phyloP scores from a whole-genome alignment of 2,113 vertebrate species.

The Tyrannus savana region DNA sequence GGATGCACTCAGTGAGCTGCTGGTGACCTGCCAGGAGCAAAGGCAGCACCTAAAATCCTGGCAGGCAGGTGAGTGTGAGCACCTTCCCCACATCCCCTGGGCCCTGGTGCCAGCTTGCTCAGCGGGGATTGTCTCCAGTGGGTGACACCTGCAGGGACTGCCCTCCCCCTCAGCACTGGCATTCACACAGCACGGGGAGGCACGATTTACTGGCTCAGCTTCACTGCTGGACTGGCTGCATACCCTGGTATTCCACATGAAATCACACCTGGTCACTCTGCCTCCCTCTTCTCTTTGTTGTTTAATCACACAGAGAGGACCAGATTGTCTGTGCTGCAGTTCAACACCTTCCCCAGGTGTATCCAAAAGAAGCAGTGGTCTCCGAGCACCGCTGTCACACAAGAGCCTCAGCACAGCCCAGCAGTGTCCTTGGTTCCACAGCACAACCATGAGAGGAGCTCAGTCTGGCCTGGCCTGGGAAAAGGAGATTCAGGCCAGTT shows the following conservation, averaged over 20 bases:
- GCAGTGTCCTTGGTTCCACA: accelerated
- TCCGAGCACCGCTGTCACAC: background rate
- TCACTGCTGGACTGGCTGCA: background rate
- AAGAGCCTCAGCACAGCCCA: background rate
- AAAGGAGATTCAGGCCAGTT: background rate
- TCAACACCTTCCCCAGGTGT: background rate
- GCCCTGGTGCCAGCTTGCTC: accelerated
- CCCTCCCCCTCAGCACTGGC: background rate
- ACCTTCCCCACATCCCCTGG: background rate
- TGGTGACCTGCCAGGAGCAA: accelerated
- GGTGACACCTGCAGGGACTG: background rate
- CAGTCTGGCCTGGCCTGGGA: background rate
- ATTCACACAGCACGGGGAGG: accelerated
- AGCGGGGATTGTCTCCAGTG: background rate
- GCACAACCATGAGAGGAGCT: background rate
- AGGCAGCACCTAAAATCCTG: accelerated
- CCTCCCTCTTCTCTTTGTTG: background rate
- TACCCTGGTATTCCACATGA: background rate
- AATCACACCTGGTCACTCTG: background rate
- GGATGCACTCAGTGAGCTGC: background rate
- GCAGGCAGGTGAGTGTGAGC: background rate
- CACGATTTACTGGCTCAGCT: accelerated
- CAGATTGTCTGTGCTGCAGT: accelerated
- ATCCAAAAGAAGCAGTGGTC: background rate
- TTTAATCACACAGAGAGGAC: too few relatives aligned